These are phyloP conservation scores for Gila orcuttii DNA, from an alignment of 2,113 vertebrate species.

Conservation along the genomic window DNA sequence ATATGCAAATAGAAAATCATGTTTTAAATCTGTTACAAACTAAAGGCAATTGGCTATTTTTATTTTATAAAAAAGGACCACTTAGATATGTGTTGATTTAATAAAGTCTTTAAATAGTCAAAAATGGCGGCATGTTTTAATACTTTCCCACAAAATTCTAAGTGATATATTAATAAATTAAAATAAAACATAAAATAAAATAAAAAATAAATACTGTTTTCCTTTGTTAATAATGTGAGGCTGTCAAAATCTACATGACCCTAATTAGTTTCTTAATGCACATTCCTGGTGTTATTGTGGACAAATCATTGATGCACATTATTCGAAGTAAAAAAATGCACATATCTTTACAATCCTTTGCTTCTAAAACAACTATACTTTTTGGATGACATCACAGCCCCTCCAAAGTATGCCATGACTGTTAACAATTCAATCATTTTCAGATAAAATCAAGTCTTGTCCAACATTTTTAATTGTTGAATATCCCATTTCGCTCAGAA, in stretches of 20 bases:
- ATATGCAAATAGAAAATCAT: too few species aligned
- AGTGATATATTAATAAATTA: not conserved
- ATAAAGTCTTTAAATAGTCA: not conserved
- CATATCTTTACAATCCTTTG: not conserved
- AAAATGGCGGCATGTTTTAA: not conserved
- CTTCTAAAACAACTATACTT: not conserved
- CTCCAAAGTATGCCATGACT: not conserved
- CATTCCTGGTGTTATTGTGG: not conserved
- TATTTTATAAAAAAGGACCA: not conserved
- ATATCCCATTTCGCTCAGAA: not conserved
- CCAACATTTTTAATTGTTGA: not conserved
- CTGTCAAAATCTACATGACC: not conserved
- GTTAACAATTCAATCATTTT: not conserved
- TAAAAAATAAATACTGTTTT: too few species aligned
- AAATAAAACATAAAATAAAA: too few species aligned
- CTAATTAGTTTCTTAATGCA: not conserved
- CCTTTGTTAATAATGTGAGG: not conserved
- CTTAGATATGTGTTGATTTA: not conserved
- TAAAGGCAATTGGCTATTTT: not conserved
- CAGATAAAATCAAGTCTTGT: not conserved
- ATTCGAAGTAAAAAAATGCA: too few species aligned
- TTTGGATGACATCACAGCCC: not conserved
- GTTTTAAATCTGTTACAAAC: not conserved
- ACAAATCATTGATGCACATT: not conserved
- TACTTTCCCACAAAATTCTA: not conserved